These are phyloP conservation scores for Tolypeutes matacus DNA, from an alignment of 2,797 vertebrate genomes.

Conservation along the genomic window DNA sequence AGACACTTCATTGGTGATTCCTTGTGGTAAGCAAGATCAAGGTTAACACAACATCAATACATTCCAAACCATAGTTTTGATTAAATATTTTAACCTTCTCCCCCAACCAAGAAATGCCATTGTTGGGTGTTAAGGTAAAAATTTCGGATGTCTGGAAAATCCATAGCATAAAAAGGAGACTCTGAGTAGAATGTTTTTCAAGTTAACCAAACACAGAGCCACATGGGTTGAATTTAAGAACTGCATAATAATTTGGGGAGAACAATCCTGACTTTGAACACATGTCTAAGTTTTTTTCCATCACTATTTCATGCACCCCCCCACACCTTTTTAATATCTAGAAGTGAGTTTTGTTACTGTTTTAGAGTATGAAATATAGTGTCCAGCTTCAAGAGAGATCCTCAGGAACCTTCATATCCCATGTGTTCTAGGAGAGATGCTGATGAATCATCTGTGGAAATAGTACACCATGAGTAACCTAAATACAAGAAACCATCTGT, in stretches of 20 bases:
- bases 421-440: slow-evolving; percentile 51
- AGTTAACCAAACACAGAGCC: background rate
- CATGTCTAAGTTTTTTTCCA: background rate
- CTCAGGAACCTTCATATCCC: slow-evolving; percentile 68
- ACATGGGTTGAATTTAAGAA: background rate
- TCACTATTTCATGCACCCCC: slow-evolving; percentile 32
- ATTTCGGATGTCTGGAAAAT: slow-evolving; percentile 24
- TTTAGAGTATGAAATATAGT: slow-evolving; percentile 82
- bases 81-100: slow-evolving; percentile 40
- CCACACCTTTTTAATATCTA: slow-evolving; percentile 62
- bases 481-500: background rate
- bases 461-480: slow-evolving; percentile 51
- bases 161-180: background rate
- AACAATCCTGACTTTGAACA: slow-evolving; percentile 41
- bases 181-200: background rate
- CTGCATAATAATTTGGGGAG: background rate
- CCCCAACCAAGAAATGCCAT: slow-evolving; percentile 10
- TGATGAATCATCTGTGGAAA: slow-evolving; percentile 85
- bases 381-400: slow-evolving; percentile 82
- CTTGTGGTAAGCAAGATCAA: slow-evolving; percentile 30
- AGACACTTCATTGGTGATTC: slow-evolving; percentile 5
- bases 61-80: slow-evolving; percentile 21
- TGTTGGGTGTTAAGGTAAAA: background rate
- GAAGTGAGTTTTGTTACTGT: slow-evolving; percentile 64
- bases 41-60: slow-evolving; percentile 19